Evolutionary conservation across 2,888 invertebrate genomes (phyloP).

Genomic region (Eledona agricola): DNA sequence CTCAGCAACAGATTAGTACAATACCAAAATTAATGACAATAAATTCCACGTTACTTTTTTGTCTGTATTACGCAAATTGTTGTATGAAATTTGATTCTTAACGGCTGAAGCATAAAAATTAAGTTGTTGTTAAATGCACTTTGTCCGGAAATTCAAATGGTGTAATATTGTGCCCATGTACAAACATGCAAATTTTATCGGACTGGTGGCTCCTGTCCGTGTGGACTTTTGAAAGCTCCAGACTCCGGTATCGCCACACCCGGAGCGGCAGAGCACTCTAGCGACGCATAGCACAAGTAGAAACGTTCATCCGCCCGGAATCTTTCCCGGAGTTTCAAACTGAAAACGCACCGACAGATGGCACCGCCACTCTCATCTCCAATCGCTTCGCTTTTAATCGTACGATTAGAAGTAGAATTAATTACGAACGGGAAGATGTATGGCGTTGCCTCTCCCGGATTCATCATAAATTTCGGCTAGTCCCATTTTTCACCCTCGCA

Average conservation of each 20-base stretch:
- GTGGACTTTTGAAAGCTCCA: constrained; percentile 3
- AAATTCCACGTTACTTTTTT: too few relatives aligned
- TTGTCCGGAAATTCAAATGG: too few relatives aligned
- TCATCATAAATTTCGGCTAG: constrained; percentile 39
- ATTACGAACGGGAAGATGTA: constrained; percentile 22
- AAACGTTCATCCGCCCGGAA: background rate
- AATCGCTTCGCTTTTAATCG: constrained; percentile 23
- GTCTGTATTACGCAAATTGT: too few relatives aligned
- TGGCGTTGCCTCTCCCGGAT: constrained; percentile 9
- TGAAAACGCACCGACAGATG: constrained; percentile 15
- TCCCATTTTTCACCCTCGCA: constrained; percentile 40
- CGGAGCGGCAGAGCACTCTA: constrained; percentile 11
- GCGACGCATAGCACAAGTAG: constrained; percentile 8
- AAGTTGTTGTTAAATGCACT: too few relatives aligned
- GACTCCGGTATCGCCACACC: constrained; percentile 22
- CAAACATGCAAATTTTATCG: background rate
- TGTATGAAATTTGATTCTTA: too few relatives aligned
- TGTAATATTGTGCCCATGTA: too few relatives aligned
- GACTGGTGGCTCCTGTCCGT: constrained; percentile 10
- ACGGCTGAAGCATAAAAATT: too few relatives aligned
- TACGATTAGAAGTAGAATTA: constrained; percentile 13
- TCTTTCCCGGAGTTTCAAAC: constrained; percentile 4
- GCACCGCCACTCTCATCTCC: constrained; percentile 14
- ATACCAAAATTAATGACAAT: too few relatives aligned
- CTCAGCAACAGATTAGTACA: too few relatives aligned